Evolutionary conservation across 2,888 invertebrate genomes (phyloP).

Genomic region (Phoenoteleia sp.): DNA sequence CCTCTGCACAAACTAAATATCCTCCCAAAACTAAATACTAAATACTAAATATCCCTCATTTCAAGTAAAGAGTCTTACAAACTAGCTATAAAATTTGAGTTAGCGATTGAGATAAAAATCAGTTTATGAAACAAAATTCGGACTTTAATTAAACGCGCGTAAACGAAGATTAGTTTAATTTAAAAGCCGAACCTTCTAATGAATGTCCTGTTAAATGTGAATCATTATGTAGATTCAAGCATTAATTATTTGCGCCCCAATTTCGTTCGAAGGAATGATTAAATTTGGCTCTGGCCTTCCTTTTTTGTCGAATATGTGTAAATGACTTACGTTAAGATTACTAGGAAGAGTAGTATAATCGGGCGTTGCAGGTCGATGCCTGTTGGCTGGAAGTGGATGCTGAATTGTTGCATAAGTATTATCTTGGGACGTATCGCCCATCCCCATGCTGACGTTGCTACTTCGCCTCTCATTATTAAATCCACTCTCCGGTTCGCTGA

Average conservation of each 20-base stretch:
- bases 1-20: too few relatives aligned
- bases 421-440: conserved; percentile 87
- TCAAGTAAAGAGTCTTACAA: too few relatives aligned
- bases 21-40: too few relatives aligned
- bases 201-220: conserved; percentile 9
- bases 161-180: too few relatives aligned
- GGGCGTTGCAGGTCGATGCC: conserved; percentile 85
- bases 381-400: conserved; percentile 87
- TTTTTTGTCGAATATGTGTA: conserved; percentile 14
- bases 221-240: conserved; percentile 6
- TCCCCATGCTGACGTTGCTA: conserved; percentile 87
- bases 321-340: conserved; percentile 87
- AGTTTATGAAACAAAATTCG: conserved; percentile 6
- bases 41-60: too few relatives aligned
- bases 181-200: too few relatives aligned
- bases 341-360: conserved; percentile 87
- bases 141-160: conserved; percentile 25
- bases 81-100: too few relatives aligned
- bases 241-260: conserved; percentile 25
- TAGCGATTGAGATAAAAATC: too few relatives aligned
- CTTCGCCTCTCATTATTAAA: conserved; percentile 87
- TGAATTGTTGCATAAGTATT: conserved; percentile 94
- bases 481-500: conserved; percentile 91
- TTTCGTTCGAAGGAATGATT: conserved; percentile 8
- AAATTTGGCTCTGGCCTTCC: background rate